A percentile compares a stretch with the other conserved stretches of the same genome.
Conservation (phyloP, 2,888 invertebrate genomes). For the Griposia aprilina region DNA sequence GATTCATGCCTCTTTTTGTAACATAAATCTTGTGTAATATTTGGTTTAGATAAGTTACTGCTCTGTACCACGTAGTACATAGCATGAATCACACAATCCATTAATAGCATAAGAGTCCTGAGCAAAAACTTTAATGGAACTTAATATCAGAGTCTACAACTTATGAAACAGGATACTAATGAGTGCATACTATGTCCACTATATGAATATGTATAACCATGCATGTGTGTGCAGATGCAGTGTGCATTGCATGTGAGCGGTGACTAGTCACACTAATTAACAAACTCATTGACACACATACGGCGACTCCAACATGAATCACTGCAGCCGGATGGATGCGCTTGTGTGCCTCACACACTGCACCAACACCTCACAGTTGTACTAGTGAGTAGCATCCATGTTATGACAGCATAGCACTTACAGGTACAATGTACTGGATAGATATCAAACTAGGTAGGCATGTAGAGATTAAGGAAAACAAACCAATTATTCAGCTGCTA, state of each 20-base stretch:
- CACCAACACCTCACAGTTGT: neutral
- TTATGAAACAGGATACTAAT: neutral
- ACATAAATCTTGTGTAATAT: neutral
- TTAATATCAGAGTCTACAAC: neutral
- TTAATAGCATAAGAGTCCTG: neutral
- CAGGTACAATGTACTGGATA: neutral
- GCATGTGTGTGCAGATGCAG: neutral
- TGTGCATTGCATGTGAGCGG: neutral
- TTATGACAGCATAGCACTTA: neutral
- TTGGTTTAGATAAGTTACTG: neutral
- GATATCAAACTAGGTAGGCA: too few relatives aligned
- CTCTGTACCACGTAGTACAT: neutral
- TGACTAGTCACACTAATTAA: slow-evolving; percentile 64
- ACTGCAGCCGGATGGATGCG: neutral
- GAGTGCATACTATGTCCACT: neutral
- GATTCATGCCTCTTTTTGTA: neutral
- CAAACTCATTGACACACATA: slow-evolving; percentile 72
- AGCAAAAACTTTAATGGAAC: neutral
- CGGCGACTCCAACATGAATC: slow-evolving; percentile 23
- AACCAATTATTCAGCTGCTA: neutral
- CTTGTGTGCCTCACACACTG: neutral
- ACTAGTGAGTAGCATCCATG: neutral
- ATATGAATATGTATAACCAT: neutral
- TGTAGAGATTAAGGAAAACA: neutral
- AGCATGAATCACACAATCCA: too few relatives aligned